Conservation (phyloP, 1,140 invertebrate genomes). For the Belonocnema kinseyi region DNA sequence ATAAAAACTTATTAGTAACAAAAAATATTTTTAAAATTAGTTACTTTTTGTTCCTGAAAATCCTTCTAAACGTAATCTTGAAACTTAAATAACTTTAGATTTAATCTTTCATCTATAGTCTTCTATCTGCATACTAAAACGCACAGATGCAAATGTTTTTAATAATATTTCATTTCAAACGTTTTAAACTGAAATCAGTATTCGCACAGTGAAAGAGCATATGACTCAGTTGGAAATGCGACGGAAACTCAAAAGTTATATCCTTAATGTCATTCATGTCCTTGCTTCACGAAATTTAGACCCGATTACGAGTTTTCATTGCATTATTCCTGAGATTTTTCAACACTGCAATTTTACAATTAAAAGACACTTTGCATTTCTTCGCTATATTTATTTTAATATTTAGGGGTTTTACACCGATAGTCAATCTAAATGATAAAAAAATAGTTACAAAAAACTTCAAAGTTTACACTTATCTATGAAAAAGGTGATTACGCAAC, state of each 20-base stretch:
- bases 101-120: not conserved
- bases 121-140: not conserved
- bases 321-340: not conserved
- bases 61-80: too few relatives aligned
- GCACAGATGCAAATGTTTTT: not conserved
- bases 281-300: not conserved
- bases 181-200: slow-evolving; percentile 22
- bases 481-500: too few relatives aligned
- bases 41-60: too few relatives aligned
- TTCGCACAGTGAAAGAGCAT: not conserved
- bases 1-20: slow-evolving; percentile 17
- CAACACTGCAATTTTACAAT: too few relatives aligned
- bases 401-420: too few relatives aligned
- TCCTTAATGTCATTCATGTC: not conserved
- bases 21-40: not conserved
- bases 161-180: not conserved
- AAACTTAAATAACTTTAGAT: not conserved
- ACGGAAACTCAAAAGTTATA: not conserved
- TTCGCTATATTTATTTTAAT: too few relatives aligned
- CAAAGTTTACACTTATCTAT: too few relatives aligned
- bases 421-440: too few relatives aligned
- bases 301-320: not conserved
- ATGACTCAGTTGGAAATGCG: not conserved
- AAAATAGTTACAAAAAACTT: too few relatives aligned
- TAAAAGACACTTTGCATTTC: too few relatives aligned